Evolutionary conservation across 2,113 vertebrate species (phyloP).

Genomic region (Rhagologus leucostigma): DNA sequence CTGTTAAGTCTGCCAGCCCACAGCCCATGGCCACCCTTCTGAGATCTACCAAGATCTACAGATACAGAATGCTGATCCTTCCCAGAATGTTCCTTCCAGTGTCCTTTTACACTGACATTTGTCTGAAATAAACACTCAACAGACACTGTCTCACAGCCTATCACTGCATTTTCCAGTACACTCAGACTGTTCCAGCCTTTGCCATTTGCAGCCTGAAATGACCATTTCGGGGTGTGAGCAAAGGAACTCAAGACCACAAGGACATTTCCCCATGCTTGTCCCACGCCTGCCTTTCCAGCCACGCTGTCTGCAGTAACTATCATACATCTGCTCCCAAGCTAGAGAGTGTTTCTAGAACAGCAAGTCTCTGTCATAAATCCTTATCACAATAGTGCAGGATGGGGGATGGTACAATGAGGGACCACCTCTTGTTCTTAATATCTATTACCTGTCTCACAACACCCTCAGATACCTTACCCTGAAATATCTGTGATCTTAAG

Average conservation of each 20-base stretch:
- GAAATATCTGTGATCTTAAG: not conserved
- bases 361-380: not conserved
- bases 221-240: not conserved
- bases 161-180: not conserved
- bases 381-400: not conserved
- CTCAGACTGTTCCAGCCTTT: not conserved
- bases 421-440: not conserved
- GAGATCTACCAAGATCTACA: not conserved
- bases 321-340: not conserved
- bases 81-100: not conserved
- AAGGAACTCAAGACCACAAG: not conserved
- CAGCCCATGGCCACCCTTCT: not conserved
- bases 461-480: not conserved
- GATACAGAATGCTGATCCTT: not conserved
- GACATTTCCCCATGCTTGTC: not conserved
- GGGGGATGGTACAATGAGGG: not conserved
- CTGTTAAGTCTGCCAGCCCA: not conserved
- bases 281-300: not conserved
- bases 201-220: not conserved
- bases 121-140: not conserved
- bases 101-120: not conserved
- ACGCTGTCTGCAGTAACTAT: not conserved
- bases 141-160: not conserved
- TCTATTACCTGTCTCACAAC: not conserved
- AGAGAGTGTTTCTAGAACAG: not conserved